phyloP scores from a whole-genome alignment of 64 coral and sea anemone genomes.

The Acropora tenuis region DNA sequence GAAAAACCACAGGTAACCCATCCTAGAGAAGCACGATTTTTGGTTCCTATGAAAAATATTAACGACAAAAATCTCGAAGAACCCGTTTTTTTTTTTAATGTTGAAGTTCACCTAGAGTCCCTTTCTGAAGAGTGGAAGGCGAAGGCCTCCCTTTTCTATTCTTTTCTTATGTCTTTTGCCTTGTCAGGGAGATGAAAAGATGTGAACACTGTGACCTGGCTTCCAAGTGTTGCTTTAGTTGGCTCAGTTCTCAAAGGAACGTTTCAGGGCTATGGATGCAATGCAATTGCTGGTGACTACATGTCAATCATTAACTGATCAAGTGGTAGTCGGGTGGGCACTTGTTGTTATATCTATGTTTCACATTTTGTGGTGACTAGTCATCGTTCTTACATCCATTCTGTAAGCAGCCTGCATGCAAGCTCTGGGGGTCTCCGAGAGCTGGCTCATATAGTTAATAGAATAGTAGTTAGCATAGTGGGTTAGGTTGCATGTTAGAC shows the following conservation, averaged over 20 bases:
- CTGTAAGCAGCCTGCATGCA: neutral
- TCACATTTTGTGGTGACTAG: neutral
- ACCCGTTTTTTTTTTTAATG: too few relatives aligned
- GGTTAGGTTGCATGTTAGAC: neutral
- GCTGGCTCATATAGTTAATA: neutral
- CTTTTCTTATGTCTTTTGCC: constrained; percentile 13
- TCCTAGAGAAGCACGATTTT: too few relatives aligned
- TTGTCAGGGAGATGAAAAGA: neutral
- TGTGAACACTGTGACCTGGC: constrained; percentile 20
- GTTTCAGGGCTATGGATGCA: neutral
- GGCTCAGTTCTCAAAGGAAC: neutral
- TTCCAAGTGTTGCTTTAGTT: constrained; percentile 48
- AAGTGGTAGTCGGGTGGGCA: neutral
- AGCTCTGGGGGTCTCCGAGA: neutral
- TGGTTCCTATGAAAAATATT: too few relatives aligned
- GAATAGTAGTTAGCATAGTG: neutral
- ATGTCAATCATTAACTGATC: neutral
- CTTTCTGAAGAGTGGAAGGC: constrained; percentile 34
- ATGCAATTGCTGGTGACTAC: too few relatives aligned
- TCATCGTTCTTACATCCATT: neutral
- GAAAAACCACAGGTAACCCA: too few relatives aligned
- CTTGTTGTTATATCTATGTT: neutral
- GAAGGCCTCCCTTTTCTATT: constrained; percentile 43
- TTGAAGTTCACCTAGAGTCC: neutral
- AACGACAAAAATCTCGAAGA: too few relatives aligned